These are phyloP conservation scores for Pseudococcus jackbeardsleyi DNA, from an alignment of 2,888 invertebrate species.

Conservation along the genomic window DNA sequence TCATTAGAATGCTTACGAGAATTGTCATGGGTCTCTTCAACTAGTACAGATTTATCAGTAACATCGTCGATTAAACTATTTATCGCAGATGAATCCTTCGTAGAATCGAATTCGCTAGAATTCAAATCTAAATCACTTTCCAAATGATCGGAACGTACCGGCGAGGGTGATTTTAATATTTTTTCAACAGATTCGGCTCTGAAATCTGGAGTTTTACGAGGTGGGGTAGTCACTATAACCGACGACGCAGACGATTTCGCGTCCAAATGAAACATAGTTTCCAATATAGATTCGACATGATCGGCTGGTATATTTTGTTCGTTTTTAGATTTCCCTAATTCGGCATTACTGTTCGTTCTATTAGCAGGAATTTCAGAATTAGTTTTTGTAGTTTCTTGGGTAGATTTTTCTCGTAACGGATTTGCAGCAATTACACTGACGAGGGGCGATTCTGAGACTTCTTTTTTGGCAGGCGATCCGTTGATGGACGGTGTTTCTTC, in stretches of 20 bases:
- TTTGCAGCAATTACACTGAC: conserved; percentile 68
- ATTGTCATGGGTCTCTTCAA: conserved; percentile 60
- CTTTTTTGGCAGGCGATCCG: conserved; percentile 47
- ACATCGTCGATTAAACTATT: not conserved
- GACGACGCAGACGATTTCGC: conserved; percentile 53
- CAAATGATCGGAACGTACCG: conserved; percentile 57
- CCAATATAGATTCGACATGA: conserved; percentile 68
- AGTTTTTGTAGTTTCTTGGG: not conserved
- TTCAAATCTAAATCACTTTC: conserved; percentile 59
- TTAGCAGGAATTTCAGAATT: not conserved
- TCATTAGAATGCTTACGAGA: conserved; percentile 8
- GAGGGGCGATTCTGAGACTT: conserved; percentile 49
- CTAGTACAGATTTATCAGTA: conserved; percentile 25
- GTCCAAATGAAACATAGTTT: conserved; percentile 68
- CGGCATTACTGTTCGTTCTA: not conserved
- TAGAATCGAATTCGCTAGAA: conserved; percentile 10
- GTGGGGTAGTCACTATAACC: conserved; percentile 1
- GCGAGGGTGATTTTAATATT: conserved; percentile 67
- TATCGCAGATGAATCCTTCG: not conserved
- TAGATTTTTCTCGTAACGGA: conserved; percentile 65
- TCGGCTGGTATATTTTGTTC: conserved; percentile 61
- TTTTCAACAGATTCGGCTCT: conserved; percentile 66
- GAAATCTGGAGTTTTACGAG: conserved; percentile 15
- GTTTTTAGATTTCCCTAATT: not conserved
- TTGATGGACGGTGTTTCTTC: conserved; percentile 58